These are phyloP conservation scores for Alaudala cheleensis DNA, from an alignment of 2,113 vertebrate genomes.

Conservation along the genomic window DNA sequence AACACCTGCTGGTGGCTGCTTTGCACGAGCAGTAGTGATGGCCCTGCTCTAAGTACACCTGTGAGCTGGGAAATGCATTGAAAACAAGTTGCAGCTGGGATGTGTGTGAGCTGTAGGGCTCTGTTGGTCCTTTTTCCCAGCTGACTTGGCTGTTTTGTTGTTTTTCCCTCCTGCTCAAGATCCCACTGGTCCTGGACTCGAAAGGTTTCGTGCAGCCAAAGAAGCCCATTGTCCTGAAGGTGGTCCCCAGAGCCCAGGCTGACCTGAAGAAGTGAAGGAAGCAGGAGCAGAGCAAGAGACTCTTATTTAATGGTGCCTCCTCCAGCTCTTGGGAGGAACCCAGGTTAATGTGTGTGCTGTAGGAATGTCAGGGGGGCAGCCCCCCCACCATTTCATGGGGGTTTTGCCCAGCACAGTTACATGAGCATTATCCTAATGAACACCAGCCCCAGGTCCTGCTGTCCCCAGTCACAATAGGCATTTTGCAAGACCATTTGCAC, in stretches of 20 bases:
- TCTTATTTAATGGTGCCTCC: background rate
- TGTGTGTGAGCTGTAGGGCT: background rate
- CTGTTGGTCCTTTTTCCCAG: background rate
- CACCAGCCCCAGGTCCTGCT: background rate
- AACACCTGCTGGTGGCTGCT: background rate
- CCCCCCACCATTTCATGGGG: background rate
- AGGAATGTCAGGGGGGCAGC: background rate
- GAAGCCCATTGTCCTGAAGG: slow-evolving; percentile 77
- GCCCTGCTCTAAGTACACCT: background rate
- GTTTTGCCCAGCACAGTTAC: background rate
- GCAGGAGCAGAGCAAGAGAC: background rate
- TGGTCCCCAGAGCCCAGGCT: slow-evolving; percentile 60
- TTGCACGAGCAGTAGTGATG: background rate
- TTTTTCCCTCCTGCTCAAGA: slow-evolving; percentile 57
- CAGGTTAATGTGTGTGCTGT: background rate
- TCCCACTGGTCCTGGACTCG: slow-evolving; percentile 73
- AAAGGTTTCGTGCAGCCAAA: slow-evolving; percentile 68
- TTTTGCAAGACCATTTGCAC: slow-evolving; percentile 33
- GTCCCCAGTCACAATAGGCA: background rate
- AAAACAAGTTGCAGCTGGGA: background rate
- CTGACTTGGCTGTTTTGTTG: background rate
- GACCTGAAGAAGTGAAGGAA: slow-evolving; percentile 15
- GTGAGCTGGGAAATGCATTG: background rate
- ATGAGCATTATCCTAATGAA: slow-evolving; percentile 14
- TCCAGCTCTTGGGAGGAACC: background rate